Evolutionary conservation across 37 sponge, comb jelly and placozoan species (phyloP), one percentile per base, ranked within the genome.

Genomic region (Aphrocallistes beatrix): DNA sequence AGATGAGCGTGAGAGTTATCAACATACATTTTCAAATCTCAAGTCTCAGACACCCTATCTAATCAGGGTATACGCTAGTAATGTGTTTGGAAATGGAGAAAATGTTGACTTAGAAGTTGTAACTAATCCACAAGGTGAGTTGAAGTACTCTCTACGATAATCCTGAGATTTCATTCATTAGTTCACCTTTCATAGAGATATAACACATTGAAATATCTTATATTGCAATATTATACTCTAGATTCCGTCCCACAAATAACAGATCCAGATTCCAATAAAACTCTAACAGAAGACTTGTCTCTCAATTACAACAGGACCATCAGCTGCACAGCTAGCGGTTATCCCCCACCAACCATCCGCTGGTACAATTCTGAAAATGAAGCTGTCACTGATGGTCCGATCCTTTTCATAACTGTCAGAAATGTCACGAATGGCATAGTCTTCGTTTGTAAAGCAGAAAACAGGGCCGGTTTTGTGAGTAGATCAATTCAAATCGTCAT

Each of bases 331-430:
- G 75, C 75, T 60, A 60, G 28, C 3, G 75, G 75, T 6, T 60
- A 19, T 60, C 75, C 75, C 34, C 75, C 75, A 6, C 75, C 75
- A 25, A 60, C 75, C 3, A 19, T 60, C 75, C 75, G 10, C 8
- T 60, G 75, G 75, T 60, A 60, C 75, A 42, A 42, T 13, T 60
- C 75, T 60, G 34, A 60, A 25, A 60, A 60, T 30, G 75, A 60
- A 30, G 28, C 21, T 60, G 21, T 60, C 10, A 60, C 75, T 25
- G n/a, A 19, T 19, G 75, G 75, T 25, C 28, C 75, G 10, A 60
- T 30, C 1, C 75, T 60, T 19, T 6, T 6, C 17, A 19, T 60
- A 25, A 13, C 17, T 60, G 34, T 30, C 21, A 60, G 75, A 3
- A 60, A 60, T 60, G 75, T 60, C 10, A 19, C 75, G 6, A 30